Percentiles rank a stretch among this genome's conserved stretches.
Evolutionary conservation across 2,113 vertebrate genomes (phyloP).

Genomic region (Australoheros scitulus): DNA sequence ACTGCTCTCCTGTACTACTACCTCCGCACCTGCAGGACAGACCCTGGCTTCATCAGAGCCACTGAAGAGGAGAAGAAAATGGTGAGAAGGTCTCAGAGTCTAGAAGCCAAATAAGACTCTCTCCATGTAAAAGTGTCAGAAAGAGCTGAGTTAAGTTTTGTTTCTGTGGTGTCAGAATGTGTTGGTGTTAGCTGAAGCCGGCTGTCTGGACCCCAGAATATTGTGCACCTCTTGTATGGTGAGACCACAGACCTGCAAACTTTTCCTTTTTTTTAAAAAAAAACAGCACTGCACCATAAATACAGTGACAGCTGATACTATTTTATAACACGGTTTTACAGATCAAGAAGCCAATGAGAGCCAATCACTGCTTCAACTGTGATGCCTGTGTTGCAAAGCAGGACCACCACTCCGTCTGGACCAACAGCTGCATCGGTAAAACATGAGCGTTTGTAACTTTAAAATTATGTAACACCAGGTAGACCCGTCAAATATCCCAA

Average conservation of each 20-base stretch:
- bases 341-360: conserved; percentile 90
- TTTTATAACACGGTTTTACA: conserved; percentile 47
- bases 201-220: conserved; percentile 89
- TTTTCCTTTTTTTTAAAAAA: background rate
- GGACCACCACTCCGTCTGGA: conserved; percentile 94
- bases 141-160: background rate
- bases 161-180: conserved; percentile 84
- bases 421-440: conserved; percentile 88
- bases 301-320: no score
- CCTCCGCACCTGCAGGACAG: conserved; percentile 86
- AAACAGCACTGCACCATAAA: background rate
- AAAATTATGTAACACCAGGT: background rate
- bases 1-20: conserved; percentile 88
- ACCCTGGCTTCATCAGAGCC: conserved; percentile 87
- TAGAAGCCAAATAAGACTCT: background rate
- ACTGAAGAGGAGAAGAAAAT: conserved; percentile 92
- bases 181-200: conserved; percentile 89
- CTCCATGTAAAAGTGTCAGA: background rate
- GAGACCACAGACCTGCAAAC: conserved; percentile 49
- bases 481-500: background rate
- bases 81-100: conserved; percentile 68
- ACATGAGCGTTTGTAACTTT: background rate
- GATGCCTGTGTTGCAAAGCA: conserved; percentile 90
- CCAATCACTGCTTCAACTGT: conserved; percentile 87
- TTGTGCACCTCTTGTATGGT: conserved; percentile 96